Conservation (phyloP, 2,113 vertebrate genomes). For the Myotis davidii region DNA sequence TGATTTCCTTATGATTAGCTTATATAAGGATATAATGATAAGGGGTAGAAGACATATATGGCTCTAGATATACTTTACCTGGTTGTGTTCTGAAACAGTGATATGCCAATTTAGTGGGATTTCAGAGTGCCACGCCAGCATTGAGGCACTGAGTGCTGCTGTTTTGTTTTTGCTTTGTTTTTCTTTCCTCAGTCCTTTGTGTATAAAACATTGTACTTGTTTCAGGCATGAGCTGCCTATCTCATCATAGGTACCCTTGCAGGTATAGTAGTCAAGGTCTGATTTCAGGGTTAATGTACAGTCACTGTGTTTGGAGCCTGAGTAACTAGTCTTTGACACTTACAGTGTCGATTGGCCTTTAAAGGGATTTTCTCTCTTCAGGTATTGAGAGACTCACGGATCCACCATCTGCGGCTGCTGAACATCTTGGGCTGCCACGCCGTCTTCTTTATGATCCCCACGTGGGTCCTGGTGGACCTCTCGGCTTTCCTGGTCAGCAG, state of each 20-base stretch:
- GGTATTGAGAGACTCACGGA: slow-evolving; percentile 94
- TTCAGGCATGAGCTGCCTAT: not conserved
- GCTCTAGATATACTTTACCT: not conserved
- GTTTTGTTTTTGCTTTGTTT: not conserved
- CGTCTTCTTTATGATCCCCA: slow-evolving; percentile 97
- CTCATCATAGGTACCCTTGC: not conserved
- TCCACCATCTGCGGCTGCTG: slow-evolving; percentile 95
- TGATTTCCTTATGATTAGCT: not conserved
- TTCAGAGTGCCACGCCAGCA: not conserved
- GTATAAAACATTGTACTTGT: not conserved
- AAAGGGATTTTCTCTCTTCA: slow-evolving; percentile 69
- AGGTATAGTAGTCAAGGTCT: not conserved
- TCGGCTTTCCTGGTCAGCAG: slow-evolving; percentile 95
- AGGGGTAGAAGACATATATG: not conserved
- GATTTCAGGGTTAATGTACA: not conserved
- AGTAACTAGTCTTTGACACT: not conserved
- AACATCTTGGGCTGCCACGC: slow-evolving; percentile 97
- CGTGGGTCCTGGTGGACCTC: slow-evolving; percentile 96
- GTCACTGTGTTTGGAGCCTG: not conserved
- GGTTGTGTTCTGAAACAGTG: not conserved
- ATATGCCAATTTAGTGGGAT: fast-evolving
- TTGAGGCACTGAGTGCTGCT: not conserved
- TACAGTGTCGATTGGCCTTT: fast-evolving
- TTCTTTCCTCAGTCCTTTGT: not conserved
- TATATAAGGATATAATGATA: not conserved